Conservation (phyloP, 2,888 invertebrate genomes). For the Pseudococcus viburni region DNA sequence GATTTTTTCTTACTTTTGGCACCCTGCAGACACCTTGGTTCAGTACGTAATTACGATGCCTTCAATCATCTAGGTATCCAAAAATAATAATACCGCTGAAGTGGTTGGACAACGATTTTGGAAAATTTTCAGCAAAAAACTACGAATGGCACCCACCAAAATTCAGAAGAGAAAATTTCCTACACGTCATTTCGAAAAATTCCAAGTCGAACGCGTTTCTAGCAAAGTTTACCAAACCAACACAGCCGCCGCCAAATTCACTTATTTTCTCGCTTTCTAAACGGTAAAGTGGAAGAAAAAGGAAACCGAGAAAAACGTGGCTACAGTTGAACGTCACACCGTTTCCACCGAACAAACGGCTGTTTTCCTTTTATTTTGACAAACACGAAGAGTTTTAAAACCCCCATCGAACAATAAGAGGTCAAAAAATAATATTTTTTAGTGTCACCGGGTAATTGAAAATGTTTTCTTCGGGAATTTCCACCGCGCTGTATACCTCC, state of each 20-base stretch:
- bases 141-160: no score
- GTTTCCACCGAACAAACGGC: background rate
- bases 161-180: no score
- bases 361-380: constrained; percentile 41
- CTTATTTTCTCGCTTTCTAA: background rate
- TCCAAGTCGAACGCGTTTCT: background rate
- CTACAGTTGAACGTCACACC: background rate
- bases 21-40: no score
- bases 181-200: background rate
- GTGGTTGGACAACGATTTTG: no score
- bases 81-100: no score
- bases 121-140: no score
- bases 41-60: no score
- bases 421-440: constrained; percentile 50
- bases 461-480: constrained; percentile 25
- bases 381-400: constrained; percentile 20
- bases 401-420: constrained; percentile 23
- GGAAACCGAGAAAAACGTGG: background rate
- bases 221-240: constrained; percentile 16
- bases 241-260: background rate
- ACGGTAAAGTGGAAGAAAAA: no score
- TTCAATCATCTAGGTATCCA: no score
- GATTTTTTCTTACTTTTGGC: no score
- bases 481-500: background rate
- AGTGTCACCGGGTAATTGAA: constrained; percentile 38